Percentiles rank a stretch among this genome's conserved stretches.
Conservation (phyloP, 2,888 invertebrate genomes). For the Ormia ochracea region DNA sequence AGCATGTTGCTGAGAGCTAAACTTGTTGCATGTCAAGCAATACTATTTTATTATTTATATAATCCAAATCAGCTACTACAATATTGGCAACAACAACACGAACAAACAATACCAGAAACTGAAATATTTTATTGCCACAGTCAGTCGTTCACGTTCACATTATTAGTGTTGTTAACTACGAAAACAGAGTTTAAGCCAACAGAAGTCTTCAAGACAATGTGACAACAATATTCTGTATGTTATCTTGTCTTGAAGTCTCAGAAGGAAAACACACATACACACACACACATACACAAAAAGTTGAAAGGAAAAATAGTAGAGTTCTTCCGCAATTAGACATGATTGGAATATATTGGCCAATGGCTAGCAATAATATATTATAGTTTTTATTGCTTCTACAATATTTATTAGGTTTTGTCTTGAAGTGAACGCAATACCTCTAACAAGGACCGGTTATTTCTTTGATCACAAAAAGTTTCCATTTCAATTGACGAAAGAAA, state of each 20-base stretch:
- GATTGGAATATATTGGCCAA: constrained; percentile 41
- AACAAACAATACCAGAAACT: constrained; percentile 10
- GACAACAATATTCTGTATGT: constrained; percentile 22
- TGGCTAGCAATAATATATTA: background rate
- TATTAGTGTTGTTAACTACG: constrained; percentile 20
- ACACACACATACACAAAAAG: too few species aligned
- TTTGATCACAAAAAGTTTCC: constrained; percentile 20
- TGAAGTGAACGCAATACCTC: background rate
- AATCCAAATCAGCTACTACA: constrained; percentile 26
- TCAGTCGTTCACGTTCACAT: constrained; percentile 41
- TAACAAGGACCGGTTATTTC: constrained; percentile 33
- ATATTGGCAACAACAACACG: background rate
- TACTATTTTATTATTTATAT: constrained; percentile 47
- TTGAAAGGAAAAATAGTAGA: constrained; percentile 26
- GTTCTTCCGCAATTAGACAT: constrained; percentile 59
- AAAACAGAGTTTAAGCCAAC: background rate
- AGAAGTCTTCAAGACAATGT: background rate
- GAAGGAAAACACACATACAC: background rate
- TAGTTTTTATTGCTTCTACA: constrained; percentile 8
- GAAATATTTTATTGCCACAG: constrained; percentile 51
- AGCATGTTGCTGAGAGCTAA: constrained; percentile 30
- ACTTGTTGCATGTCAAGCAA: constrained; percentile 53
- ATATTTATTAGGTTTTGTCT: background rate
- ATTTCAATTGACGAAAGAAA: constrained; percentile 29
- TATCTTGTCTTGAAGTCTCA: background rate